Evolutionary conservation across 2,888 invertebrate species (phyloP).

Genomic region (Cantharis nigra): DNA sequence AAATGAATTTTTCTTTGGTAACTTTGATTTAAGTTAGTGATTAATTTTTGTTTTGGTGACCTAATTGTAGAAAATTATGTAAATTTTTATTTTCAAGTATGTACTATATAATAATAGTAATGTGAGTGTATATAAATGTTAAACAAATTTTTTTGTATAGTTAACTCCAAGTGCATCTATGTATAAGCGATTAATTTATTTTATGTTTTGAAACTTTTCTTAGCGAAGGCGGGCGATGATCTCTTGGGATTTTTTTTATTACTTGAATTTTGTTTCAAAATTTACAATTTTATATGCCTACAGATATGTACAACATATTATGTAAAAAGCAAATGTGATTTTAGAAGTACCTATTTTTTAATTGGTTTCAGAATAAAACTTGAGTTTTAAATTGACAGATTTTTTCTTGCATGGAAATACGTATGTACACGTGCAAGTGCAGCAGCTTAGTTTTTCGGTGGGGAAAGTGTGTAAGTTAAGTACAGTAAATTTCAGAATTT

Average conservation of each 20-base stretch:
- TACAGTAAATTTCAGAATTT: not conserved
- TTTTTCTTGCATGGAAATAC: not conserved
- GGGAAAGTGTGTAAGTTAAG: not conserved
- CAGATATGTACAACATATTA: not conserved
- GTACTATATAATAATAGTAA: slow-evolving; percentile 19
- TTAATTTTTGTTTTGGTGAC: not conserved
- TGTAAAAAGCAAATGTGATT: not conserved
- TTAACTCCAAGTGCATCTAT: slow-evolving; percentile 14
- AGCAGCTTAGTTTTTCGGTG: not conserved
- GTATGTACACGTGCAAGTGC: not conserved
- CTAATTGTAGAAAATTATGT: not conserved
- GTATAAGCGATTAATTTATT: slow-evolving; percentile 19
- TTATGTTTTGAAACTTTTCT: slow-evolving; percentile 7
- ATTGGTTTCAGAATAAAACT: not conserved
- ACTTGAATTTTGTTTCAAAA: not conserved
- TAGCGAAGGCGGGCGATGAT: not conserved
- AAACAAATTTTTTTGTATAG: slow-evolving; percentile 17
- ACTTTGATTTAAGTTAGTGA: slow-evolving; percentile 1
- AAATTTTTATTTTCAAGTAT: slow-evolving; percentile 14
- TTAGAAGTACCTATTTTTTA: not conserved
- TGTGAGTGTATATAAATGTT: slow-evolving; percentile 29
- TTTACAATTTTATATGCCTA: not conserved
- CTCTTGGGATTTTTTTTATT: not conserved
- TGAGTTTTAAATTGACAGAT: not conserved
- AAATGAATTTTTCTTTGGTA: slow-evolving; percentile 11